Percentiles rank a stretch among this genome's conserved stretches.
These are phyloP conservation scores for Drosophila hydei DNA, from an alignment of 1,140 invertebrate species.

Conservation along the genomic window DNA sequence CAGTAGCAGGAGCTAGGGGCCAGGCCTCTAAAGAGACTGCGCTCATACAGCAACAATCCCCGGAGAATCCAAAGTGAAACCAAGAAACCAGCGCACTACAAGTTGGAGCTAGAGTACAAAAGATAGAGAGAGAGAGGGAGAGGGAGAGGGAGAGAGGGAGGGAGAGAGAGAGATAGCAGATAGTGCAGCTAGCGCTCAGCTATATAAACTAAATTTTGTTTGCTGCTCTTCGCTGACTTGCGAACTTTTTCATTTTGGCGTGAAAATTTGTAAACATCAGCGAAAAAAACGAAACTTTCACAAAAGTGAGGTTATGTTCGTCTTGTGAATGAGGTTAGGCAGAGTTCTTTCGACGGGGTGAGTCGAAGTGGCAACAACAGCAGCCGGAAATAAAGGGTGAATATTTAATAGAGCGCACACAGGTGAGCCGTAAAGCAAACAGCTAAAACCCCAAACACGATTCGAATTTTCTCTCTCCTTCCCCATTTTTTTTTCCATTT, in stretches of 20 bases:
- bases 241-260: constrained; percentile 75
- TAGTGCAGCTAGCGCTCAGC: background rate
- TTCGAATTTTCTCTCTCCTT: background rate
- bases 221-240: constrained; percentile 23
- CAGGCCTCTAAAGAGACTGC: too few species aligned
- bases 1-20: too few species aligned
- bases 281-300: constrained; percentile 68
- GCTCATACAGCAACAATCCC: too few species aligned
- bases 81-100: too few species aligned
- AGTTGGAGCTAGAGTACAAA: too few species aligned
- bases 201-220: too few species aligned
- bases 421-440: constrained; percentile 34
- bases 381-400: constrained; percentile 62
- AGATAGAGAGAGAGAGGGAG: too few species aligned
- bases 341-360: background rate
- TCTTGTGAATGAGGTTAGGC: background rate
- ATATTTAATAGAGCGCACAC: constrained; percentile 72
- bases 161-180: background rate
- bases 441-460: constrained; percentile 9
- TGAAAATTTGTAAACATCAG: constrained; percentile 82
- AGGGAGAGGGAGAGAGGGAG: background rate
- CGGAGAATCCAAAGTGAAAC: too few species aligned
- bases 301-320: constrained; percentile 30
- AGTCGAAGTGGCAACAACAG: background rate
- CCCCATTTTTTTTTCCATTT: constrained; percentile 32